Conservation (phyloP, 2,888 invertebrate genomes). For the Polietes domitor region DNA sequence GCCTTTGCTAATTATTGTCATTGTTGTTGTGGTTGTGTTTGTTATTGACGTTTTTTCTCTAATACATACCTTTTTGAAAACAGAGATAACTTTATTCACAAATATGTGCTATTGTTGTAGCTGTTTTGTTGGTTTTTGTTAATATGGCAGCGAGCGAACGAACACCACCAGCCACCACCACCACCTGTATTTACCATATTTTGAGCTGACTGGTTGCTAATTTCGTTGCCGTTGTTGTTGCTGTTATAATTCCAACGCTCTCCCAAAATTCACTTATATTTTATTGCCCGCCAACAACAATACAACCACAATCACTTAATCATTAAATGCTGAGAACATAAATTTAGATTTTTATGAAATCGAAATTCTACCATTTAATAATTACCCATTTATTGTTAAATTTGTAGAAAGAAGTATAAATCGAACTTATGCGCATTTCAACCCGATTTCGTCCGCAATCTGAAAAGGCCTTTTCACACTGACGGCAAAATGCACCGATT, state of each 20-base stretch:
- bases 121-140: constrained; percentile 50
- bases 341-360: not conserved
- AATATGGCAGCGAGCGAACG: too few species aligned
- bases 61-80: constrained; percentile 36
- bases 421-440: not conserved
- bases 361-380: not conserved
- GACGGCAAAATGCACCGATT: too few species aligned
- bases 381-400: not conserved
- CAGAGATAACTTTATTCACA: constrained; percentile 51
- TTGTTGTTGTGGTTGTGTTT: not conserved
- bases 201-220: constrained; percentile 27
- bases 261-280: not conserved
- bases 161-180: constrained; percentile 14
- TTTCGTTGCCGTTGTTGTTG: constrained; percentile 47
- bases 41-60: constrained; percentile 26
- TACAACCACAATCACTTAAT: too few species aligned
- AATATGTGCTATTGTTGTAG: constrained; percentile 35
- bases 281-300: not conserved
- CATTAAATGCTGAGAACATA: not conserved
- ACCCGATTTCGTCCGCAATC: too few species aligned
- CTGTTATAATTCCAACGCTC: not conserved
- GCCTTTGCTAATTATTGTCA: not conserved
- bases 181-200: constrained; percentile 64
- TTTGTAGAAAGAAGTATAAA: too few species aligned
- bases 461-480: too few species aligned